Base-by-base conservation (phyloP, 1,140 invertebrate genomes). In the Vollenhovia emeryi region DNA sequence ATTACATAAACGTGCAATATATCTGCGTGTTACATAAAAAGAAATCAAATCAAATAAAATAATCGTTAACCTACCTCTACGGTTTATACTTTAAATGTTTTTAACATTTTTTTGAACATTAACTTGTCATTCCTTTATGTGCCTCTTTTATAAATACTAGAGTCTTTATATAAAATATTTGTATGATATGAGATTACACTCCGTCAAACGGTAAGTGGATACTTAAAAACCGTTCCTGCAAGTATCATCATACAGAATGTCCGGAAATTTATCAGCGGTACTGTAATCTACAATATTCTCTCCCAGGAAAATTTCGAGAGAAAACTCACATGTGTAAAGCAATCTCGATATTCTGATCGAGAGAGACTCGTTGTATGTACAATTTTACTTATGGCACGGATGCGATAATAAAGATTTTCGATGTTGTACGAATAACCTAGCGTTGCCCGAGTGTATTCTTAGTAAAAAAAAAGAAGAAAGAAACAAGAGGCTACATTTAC, bases 351-450 rank as follows among this genome's bases (percentile, higher is more conserved):
- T 66, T 30, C 11, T 27, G 7, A 69, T 64, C 52, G 48, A 60
- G 40, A 87, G 45, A 15, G 40, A 83, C 59, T 48, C 30, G 9
- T 79, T 76, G 60, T 90, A 87, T 92, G 78, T 91, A 92, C 91
- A 92, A 91, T 84, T 91, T 91, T 86, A 89, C 84, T 92, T 92
- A 92, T 93, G 92, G 92, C 92, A 93, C 92, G 86, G 66, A 90
- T 13, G 86, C 59, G 86, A 85, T 86, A 89, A 90, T 90, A 86
- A 89, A 89, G 55, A 84, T 55, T 78, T 73, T 80, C 43, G 30
- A 64, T 52, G 43, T 21, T 62, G 18, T 59, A 62, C 13, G 9
- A 8, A 78, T 66, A 57, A 43, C 2, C 11, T 74, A 57, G n/a
- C 18, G n/a, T 18, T 79, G 55, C 60, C 69, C 71, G 55, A 74